Conservation (phyloP, 2,113 vertebrate species). For the Balaeniceps rex region DNA sequence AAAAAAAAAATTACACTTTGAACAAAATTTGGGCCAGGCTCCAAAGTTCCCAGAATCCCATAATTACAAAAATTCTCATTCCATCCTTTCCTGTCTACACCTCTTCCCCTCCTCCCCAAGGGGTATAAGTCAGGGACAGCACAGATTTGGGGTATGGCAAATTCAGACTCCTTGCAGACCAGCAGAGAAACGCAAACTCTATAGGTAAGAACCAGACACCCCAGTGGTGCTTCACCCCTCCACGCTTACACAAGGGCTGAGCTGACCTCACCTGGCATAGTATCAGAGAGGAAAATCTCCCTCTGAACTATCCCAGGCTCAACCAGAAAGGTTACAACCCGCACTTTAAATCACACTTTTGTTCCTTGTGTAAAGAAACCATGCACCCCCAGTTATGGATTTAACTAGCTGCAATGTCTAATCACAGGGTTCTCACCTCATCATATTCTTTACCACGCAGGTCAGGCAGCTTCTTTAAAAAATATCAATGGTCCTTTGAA, state of each 20-base stretch:
- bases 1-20: not conserved
- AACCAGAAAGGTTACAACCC: not conserved
- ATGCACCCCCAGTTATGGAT: not conserved
- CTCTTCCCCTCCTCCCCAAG: not conserved
- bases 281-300: not conserved
- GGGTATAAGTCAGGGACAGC: not conserved
- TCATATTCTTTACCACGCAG: not conserved
- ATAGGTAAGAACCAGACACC: not conserved
- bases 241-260: not conserved
- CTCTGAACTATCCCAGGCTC: not conserved
- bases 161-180: not conserved
- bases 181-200: not conserved
- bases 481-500: not conserved
- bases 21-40: not conserved
- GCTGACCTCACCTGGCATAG: not conserved
- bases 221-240: not conserved
- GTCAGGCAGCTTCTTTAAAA: not conserved
- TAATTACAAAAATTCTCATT: not conserved
- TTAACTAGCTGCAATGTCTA: constrained; percentile 2
- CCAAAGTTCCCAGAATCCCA: not conserved
- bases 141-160: not conserved
- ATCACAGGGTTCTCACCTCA: not conserved
- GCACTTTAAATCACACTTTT: not conserved
- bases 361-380: not conserved
- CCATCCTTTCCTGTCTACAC: not conserved